These are phyloP conservation scores for Sarcophaga carnaria DNA, from an alignment of 2,888 invertebrate genomes.

Conservation along the genomic window DNA sequence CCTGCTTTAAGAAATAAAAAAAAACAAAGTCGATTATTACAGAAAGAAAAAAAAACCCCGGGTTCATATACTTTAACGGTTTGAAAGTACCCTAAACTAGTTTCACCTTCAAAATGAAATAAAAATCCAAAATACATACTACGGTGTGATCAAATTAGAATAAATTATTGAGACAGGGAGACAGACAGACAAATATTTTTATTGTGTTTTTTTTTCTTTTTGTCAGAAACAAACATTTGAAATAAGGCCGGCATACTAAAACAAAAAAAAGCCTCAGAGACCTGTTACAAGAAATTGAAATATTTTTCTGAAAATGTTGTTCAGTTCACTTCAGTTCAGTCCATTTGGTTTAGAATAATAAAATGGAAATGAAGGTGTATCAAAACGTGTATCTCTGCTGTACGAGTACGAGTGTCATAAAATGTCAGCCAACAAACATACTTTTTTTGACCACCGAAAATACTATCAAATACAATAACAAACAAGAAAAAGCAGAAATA, in stretches of 20 bases:
- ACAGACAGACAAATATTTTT: not conserved
- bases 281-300: not conserved
- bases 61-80: constrained; percentile 32
- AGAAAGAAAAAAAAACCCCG: not conserved
- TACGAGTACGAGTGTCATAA: constrained; percentile 23
- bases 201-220: no score
- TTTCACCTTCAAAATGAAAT: constrained; percentile 37
- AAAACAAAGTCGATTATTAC: not conserved
- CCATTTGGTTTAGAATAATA: not conserved
- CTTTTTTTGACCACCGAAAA: constrained; percentile 45
- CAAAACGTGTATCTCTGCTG: no score
- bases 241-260: not conserved
- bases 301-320: not conserved
- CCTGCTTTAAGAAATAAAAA: not conserved
- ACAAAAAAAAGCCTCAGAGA: constrained; percentile 4
- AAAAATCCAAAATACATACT: not conserved
- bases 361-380: not conserved
- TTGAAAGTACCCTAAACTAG: constrained; percentile 39
- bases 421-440: constrained; percentile 37
- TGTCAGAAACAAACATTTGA: not conserved
- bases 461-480: not conserved
- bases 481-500: not conserved
- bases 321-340: not conserved
- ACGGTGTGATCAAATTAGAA: constrained; percentile 50
- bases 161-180: constrained; percentile 37